Percentiles rank a stretch among this genome's conserved stretches.
Conservation (phyloP, 2,888 invertebrate species). For the Kuschelorhynchus macadamiae region DNA sequence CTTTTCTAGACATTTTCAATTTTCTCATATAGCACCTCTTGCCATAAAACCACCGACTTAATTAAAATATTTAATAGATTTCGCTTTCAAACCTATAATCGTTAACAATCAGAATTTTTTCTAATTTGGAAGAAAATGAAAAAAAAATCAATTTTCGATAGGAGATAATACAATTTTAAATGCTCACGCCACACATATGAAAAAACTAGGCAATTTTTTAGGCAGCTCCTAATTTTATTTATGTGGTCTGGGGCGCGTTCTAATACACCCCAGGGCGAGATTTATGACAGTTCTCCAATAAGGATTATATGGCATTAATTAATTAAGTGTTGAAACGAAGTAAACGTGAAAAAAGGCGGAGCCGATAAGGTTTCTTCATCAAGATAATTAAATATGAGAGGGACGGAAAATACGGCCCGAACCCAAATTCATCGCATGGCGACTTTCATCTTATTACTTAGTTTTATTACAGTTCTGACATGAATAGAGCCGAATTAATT, state of each 20-base stretch:
- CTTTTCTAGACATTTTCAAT: no score
- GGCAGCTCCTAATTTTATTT: constrained; percentile 39
- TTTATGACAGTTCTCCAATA: constrained; percentile 45
- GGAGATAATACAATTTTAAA: no score
- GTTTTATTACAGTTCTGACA: constrained; percentile 10
- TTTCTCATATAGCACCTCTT: no score
- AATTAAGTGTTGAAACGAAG: constrained; percentile 48
- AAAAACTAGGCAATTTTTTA: constrained; percentile 27
- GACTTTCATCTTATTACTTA: constrained; percentile 6
- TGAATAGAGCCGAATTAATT: not conserved
- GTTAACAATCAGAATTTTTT: no score
- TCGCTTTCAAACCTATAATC: no score
- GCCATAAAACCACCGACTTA: no score
- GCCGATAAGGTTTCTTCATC: constrained; percentile 42
- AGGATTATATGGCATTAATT: constrained; percentile 43
- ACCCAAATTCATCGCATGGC: constrained; percentile 8
- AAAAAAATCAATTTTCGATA: no score
- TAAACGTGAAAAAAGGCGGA: constrained; percentile 42
- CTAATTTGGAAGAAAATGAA: no score
- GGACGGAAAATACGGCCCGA: constrained; percentile 18
- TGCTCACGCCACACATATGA: no score
- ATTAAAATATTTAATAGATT: no score
- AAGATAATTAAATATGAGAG: constrained; percentile 39
- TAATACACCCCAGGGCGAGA: constrained; percentile 43
- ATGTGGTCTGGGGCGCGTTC: constrained; percentile 34